phyloP scores from a whole-genome alignment of 1,140 invertebrate genomes.

The Elymnias hypermnestra region DNA sequence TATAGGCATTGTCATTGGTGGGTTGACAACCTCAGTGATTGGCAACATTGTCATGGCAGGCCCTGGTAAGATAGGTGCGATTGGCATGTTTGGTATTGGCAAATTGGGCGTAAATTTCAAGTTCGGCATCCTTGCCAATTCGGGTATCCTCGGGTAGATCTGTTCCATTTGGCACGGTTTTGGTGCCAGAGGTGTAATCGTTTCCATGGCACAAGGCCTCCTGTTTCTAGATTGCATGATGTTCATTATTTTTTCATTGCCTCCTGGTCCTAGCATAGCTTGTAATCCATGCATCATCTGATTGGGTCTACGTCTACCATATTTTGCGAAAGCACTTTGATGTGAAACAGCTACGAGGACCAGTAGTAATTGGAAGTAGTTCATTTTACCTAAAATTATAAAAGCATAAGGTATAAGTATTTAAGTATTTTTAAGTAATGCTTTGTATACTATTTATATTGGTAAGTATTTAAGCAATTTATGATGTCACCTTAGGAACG shows the following conservation, averaged over 20 bases:
- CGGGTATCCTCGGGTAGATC: constrained; percentile 4
- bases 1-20: neutral
- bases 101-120: neutral
- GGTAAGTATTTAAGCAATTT: too few relatives aligned
- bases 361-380: constrained; percentile 2
- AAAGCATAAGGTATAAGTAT: too few relatives aligned
- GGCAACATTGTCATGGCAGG: neutral
- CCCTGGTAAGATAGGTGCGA: constrained; percentile 1
- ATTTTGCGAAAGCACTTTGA: constrained; percentile 10
- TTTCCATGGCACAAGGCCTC: too few relatives aligned
- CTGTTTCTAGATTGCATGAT: too few relatives aligned
- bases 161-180: constrained; percentile 8
- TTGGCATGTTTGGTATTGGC: constrained; percentile 4
- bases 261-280: constrained; percentile 27
- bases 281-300: constrained; percentile 22
- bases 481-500: too few relatives aligned
- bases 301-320: constrained; percentile 14
- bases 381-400: constrained; percentile 22
- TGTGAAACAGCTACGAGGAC: constrained; percentile 3
- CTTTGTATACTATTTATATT: too few relatives aligned
- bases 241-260: too few relatives aligned
- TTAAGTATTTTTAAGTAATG: too few relatives aligned
- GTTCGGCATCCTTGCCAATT: neutral
- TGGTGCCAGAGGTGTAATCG: too few relatives aligned
- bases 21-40: neutral